A percentile compares a stretch with the other conserved stretches of the same genome.
These are phyloP conservation scores for Mirounga angustirostris DNA, from an alignment of 2,113 vertebrate genomes.

Conservation along the genomic window DNA sequence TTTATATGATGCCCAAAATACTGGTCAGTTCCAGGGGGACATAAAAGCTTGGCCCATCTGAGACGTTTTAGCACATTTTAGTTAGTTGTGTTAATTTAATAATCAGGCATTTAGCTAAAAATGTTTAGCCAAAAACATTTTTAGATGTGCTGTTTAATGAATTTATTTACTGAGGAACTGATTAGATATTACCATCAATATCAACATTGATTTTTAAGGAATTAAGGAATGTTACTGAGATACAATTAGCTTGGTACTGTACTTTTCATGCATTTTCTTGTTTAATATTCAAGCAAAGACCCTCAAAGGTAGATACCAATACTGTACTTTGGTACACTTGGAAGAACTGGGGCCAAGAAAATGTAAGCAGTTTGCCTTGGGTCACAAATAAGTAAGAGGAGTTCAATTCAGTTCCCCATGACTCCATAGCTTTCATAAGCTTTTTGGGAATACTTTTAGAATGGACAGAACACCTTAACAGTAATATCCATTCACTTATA, in stretches of 20 bases:
- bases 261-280: background rate
- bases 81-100: conserved; percentile 13
- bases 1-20: background rate
- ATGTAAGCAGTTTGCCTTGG: background rate
- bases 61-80: background rate
- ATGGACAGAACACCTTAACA: background rate
- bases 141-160: background rate
- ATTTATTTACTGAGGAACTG: background rate
- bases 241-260: background rate
- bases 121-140: background rate
- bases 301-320: background rate
- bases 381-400: background rate
- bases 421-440: background rate
- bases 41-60: too few species aligned
- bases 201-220: background rate
- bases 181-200: background rate
- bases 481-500: background rate
- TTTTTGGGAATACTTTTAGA: background rate
- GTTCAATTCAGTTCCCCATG: background rate
- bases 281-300: background rate
- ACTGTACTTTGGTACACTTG: background rate
- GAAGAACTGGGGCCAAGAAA: background rate
- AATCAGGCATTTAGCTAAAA: background rate
- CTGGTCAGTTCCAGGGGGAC: background rate
- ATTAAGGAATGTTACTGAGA: background rate